A percentile compares a stretch with the other conserved stretches of the same genome.
These are phyloP conservation scores for Siphamia tubifer DNA, from an alignment of 2,113 vertebrate species.

Conservation along the genomic window DNA sequence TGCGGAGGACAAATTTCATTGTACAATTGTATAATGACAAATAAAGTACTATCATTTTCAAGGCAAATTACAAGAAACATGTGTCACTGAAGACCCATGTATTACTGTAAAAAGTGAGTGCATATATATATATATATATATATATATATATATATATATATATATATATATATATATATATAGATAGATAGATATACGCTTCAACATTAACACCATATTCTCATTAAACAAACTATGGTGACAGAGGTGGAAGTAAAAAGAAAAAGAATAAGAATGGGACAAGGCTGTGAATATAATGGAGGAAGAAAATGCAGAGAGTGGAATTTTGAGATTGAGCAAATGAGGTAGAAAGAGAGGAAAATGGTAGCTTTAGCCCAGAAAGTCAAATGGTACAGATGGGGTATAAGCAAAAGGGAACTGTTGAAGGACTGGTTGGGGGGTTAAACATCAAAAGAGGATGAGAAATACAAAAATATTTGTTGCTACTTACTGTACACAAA, in stretches of 20 bases:
- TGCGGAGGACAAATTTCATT: too few species aligned
- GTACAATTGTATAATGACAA: too few species aligned
- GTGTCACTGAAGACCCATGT: conserved; percentile 2
- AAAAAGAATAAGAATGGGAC: conserved; percentile 13
- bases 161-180: neutral
- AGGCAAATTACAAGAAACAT: too few species aligned
- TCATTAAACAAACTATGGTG: conserved; percentile 8
- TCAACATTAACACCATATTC: neutral
- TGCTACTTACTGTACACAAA: too few species aligned
- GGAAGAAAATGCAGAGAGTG: neutral
- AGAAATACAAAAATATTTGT: too few species aligned
- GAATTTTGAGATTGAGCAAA: conserved; percentile 3
- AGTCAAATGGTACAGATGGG: neutral
- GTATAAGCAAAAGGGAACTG: too few species aligned
- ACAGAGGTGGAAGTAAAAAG: neutral
- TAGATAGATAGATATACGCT: too few species aligned
- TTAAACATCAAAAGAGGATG: too few species aligned
- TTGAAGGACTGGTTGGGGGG: too few species aligned
- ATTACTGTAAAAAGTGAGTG: conserved; percentile 14
- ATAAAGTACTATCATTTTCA: too few species aligned
- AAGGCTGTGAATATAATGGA: conserved; percentile 6
- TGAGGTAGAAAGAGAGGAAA: neutral
- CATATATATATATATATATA: neutral
- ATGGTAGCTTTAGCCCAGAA: neutral
- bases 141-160: neutral